Conservation (phyloP, 2,113 vertebrate species). For the Eurypyga helias region DNA sequence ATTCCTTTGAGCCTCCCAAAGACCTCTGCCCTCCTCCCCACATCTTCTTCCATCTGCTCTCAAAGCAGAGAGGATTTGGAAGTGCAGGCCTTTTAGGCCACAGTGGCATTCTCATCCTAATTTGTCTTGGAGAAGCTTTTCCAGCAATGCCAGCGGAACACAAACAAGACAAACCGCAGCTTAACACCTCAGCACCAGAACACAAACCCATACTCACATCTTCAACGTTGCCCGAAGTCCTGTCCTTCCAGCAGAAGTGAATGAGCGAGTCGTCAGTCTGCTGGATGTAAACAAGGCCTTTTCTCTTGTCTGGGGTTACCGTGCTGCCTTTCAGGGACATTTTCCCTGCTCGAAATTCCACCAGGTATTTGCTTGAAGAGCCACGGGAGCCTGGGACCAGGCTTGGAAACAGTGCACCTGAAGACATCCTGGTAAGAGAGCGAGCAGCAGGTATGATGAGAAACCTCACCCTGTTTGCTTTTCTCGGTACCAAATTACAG, state of each 20-base stretch:
- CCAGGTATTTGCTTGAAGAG: conserved; percentile 94
- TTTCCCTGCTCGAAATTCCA: conserved; percentile 96
- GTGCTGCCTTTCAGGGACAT: conserved; percentile 96
- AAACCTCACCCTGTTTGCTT: rapidly evolving
- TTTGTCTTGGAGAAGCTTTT: background rate
- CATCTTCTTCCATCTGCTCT: background rate
- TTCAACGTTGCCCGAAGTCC: conserved; percentile 91
- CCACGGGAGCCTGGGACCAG: conserved; percentile 93
- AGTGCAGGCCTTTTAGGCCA: background rate
- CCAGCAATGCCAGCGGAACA: background rate
- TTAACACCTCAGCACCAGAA: background rate
- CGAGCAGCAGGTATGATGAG: background rate
- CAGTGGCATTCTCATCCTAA: background rate
- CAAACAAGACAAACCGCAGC: background rate
- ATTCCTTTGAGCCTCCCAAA: background rate
- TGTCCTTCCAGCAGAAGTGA: conserved; percentile 98
- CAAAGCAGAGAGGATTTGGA: background rate
- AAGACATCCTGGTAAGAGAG: conserved; percentile 84
- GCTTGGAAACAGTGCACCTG: conserved; percentile 95
- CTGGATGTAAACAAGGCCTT: conserved; percentile 96
- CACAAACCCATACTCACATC: conserved; percentile 81
- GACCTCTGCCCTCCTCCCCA: background rate
- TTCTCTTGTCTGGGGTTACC: conserved; percentile 95
- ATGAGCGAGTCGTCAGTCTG: conserved; percentile 97
- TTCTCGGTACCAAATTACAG: background rate